Evolutionary conservation across 2,888 invertebrate genomes (phyloP), one percentile per base, ranked within the genome.

Genomic region (Nomada flava): DNA sequence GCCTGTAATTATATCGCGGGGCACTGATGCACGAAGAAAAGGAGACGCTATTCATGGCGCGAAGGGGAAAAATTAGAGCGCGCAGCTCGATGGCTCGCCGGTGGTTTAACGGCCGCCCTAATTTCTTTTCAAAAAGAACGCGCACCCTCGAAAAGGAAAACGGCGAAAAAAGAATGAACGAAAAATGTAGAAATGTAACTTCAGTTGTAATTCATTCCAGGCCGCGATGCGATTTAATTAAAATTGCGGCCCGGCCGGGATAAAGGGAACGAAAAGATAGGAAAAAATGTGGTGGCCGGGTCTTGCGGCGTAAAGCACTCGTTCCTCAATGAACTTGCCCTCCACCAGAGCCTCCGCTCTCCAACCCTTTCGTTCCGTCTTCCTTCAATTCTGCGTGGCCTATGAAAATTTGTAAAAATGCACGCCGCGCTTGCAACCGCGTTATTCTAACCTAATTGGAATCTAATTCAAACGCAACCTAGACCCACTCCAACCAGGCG

Each of bases 201-300:
- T 72, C 79, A 68, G 75, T 75, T 81, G 82, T 81, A 81, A 82
- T 81, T 82, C 82, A 82, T 82, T 76, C 76, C 65, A 57, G 18
- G 50, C 53, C 69, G 72, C 82, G 82, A 70, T 81, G 76, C 72
- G 80, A 82, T 82, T 82, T 82, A 81, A 82, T 82, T 82, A 82
- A 82, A 82, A 76, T 76, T 64, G 76, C 76, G 83, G 62, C 50
- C 57, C 69, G 26, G 70, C 42, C n/a, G 47, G 15, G 50, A 60
- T 60, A 72, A 72, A 72, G 62, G 3, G 52, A 50, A 47, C 11
- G 53, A 52, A 55, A 69, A 36, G 57, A 64, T 52, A 50, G 52
- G 63, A 72, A 50, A 23, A 62, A 52, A 53, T n/a, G 57, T 1
- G 7, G 26, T 26, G 52, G 60, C 44, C 20, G 26, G 29, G 65